phyloP scores from a whole-genome alignment of 2,888 invertebrate genomes.

The Leptinotarsa tumamoca region DNA sequence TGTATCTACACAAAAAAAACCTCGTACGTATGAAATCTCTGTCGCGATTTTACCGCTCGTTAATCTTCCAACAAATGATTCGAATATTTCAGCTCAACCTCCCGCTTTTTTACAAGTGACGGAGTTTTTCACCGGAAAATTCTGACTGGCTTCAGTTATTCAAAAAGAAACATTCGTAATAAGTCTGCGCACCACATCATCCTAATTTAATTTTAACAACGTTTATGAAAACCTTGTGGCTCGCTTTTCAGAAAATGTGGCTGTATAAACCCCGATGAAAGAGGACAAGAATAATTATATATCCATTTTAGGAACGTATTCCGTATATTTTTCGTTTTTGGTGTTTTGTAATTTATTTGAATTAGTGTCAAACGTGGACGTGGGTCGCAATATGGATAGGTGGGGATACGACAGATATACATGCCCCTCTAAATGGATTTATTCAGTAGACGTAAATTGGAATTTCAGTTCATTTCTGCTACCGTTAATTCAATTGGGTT shows the following conservation, averaged over 20 bases:
- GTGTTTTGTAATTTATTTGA: background rate
- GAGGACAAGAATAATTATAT: background rate
- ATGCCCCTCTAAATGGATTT: background rate
- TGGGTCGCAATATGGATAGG: background rate
- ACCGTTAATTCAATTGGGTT: background rate
- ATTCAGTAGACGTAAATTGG: background rate
- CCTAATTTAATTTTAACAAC: conserved; percentile 25
- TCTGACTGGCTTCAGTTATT: conserved; percentile 17
- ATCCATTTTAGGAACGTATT: background rate
- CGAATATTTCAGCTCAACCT: conserved; percentile 13
- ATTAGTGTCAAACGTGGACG: background rate
- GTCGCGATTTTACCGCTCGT: conserved; percentile 11
- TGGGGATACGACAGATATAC: background rate
- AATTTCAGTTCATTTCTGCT: background rate
- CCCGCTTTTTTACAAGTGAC: conserved; percentile 2
- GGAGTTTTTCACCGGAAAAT: conserved; percentile 2
- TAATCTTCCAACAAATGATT: conserved; percentile 18
- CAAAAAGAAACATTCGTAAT: conserved; percentile 25
- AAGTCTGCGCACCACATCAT: conserved; percentile 24
- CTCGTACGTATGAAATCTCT: conserved; percentile 11
- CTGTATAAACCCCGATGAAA: background rate
- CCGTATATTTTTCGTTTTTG: background rate
- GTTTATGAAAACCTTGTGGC: conserved; percentile 25
- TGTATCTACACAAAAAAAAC: conserved; percentile 7
- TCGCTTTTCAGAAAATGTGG: background rate